Evolutionary conservation across 1,140 invertebrate species (phyloP), one percentile per base, ranked within the genome.

Genomic region (Steinernema khuongi): DNA sequence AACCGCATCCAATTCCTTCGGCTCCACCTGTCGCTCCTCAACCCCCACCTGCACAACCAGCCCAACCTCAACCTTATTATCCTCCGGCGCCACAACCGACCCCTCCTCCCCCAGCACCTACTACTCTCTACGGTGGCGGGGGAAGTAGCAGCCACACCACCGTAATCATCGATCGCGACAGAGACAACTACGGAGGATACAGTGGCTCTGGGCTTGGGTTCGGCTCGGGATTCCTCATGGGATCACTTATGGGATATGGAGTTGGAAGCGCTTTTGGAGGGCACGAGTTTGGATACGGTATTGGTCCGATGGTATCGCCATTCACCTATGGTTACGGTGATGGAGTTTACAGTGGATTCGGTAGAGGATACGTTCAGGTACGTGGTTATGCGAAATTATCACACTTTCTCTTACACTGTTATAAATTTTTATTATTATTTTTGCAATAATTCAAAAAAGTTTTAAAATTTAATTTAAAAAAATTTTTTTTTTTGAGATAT

Each of bases 171-270:
- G 50, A 60, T 26, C 50, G 50, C 4, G 50, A 60, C 22, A 14
- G 50, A 7, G 50, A 60, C 50, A 60, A 60, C 50, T 60, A 60
- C 50, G 50, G 50, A 14, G 50, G 50, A 14, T 60, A 69, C 33
- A 69, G 33, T 31, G 68, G 68, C 29, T 22, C 11, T 22, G 68
- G 68, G 17, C 50, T 60, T 60, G 68, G 68, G 31, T 36, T 69
- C 33, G 68, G 68, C 28, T 32, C 68, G 4, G 68, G 68, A 17
- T 29, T 69, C 26, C 68, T 69, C 2, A 31, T 69, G 33, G 68
- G 68, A 31, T 32, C 68, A 31, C 29, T 69, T 17, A 36, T 36
- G 30, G 68, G 68, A 11, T 69, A 69, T 22, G 68, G 68, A 31
- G 50, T 60, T 4, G 50, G 50, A 7, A 60, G 50, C 19, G 50